phyloP scores from a whole-genome alignment of 37 sponge, comb jelly and placozoan species.

The Halichondria panicea region DNA sequence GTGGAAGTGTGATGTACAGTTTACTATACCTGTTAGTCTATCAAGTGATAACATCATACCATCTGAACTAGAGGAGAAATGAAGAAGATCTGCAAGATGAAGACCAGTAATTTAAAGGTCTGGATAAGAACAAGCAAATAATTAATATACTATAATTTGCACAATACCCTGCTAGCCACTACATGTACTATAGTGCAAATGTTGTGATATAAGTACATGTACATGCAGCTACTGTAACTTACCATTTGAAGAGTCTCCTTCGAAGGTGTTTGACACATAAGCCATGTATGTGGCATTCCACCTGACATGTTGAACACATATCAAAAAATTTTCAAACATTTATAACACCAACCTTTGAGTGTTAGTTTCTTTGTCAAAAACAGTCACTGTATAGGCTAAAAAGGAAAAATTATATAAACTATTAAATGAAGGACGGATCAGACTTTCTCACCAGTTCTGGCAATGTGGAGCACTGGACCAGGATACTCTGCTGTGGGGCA shows the following conservation, averaged over 20 bases:
- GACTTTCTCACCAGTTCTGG: slow-evolving; percentile 24
- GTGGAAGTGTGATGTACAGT: background rate
- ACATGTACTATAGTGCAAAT: background rate
- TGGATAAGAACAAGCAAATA: background rate
- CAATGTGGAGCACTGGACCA: slow-evolving; percentile 40
- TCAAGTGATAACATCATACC: slow-evolving; percentile 65
- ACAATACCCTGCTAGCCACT: background rate
- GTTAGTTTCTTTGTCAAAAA: slow-evolving; percentile 58
- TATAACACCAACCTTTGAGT: slow-evolving; percentile 33
- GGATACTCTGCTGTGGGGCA: background rate
- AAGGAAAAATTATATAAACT: background rate
- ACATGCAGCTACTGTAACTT: background rate
- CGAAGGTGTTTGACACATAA: slow-evolving; percentile 34
- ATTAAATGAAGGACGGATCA: slow-evolving; percentile 1
- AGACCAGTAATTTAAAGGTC: background rate
- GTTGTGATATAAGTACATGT: background rate
- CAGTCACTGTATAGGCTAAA: slow-evolving; percentile 70
- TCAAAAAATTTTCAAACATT: background rate
- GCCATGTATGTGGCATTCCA: slow-evolving; percentile 77
- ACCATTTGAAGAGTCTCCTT: slow-evolving; percentile 44
- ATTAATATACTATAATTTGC: background rate
- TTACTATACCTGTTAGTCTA: slow-evolving; percentile 56
- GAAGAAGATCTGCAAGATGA: slow-evolving; percentile 47
- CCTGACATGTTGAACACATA: slow-evolving; percentile 13
- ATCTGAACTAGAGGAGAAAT: slow-evolving; percentile 73